Percentiles rank a stretch among this genome's conserved stretches.
phyloP scores from a whole-genome alignment of 2,113 vertebrate genomes.

The human (Homo sapiens) region GRCh38 chr12:82675001-82675500 shows the following conservation, averaged over 20 bases:
- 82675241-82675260: not conserved
- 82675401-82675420: slow-evolving; percentile 48
- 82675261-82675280: slow-evolving; percentile 20
- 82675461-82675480: slow-evolving; percentile 13
- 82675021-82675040: not conserved
- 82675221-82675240: not conserved
- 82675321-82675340: not conserved
- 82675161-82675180: not conserved
- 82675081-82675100: not conserved
- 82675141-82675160: not conserved
- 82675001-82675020: not conserved
- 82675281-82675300: not conserved
- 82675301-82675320: slow-evolving; percentile 41
- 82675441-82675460: slow-evolving; percentile 20
- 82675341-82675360: slow-evolving; percentile 6
- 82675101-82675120: not conserved
- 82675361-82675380: slow-evolving; percentile 44
- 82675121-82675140: not conserved
- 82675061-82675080: not conserved
- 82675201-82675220: not conserved
- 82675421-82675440: slow-evolving; percentile 48
- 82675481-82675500: slow-evolving; percentile 42
- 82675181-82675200: not conserved
- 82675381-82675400: slow-evolving; percentile 52
- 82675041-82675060: not conserved